Evolutionary conservation across 2,113 vertebrate genomes (phyloP), one percentile per base, ranked within the genome.

Genomic region (Marcusenius ussheri): DNA sequence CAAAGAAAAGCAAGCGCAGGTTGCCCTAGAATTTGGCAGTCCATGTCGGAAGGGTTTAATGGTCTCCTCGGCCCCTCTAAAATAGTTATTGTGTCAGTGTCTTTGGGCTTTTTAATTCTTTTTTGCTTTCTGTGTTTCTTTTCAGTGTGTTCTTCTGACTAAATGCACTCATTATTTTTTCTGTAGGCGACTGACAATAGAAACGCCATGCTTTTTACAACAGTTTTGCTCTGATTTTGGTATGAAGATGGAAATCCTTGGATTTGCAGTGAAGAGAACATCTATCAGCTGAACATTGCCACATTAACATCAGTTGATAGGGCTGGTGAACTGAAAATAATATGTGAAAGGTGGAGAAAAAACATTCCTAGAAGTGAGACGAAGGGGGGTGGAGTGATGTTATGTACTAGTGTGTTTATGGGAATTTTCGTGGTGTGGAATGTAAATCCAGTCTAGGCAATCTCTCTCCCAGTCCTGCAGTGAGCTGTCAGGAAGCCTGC

Each of bases 401-500:
- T 84, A 53, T 62, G 80, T 62, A 80, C 53, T 58, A 39, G 89
- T 84, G 89, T 86, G 90, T 90, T 89, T 90, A 66, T 90, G 58
- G 49, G 45, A 93, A 95, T 95, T 94, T 80, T 80, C 1, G 13
- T 70, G 89, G 51, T 88, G 85, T 21, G 89, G n/a, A 50, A 31
- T 85, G 85, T 62, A 88, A 58, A 27, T 39, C 31, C 35, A 19
- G 70, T 49, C 95, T 95, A 95, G 95, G 95, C 94, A 94, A 90
- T 92, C 95, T 94, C 91, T 89, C 95, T 95, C 95, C 95, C 95
- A 95, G 88, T 93, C 95, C 93, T 49, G 90, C 93, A 45, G 50
- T 58, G 92, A 94, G 95, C 93, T 94, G 90, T 95, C 97, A 97
- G 97, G 97, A 97, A 97, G 94, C 96, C 93, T 94, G 96, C 93